These are phyloP conservation scores for Lottia scabra DNA, from an alignment of 2,888 invertebrate genomes.

Conservation along the genomic window DNA sequence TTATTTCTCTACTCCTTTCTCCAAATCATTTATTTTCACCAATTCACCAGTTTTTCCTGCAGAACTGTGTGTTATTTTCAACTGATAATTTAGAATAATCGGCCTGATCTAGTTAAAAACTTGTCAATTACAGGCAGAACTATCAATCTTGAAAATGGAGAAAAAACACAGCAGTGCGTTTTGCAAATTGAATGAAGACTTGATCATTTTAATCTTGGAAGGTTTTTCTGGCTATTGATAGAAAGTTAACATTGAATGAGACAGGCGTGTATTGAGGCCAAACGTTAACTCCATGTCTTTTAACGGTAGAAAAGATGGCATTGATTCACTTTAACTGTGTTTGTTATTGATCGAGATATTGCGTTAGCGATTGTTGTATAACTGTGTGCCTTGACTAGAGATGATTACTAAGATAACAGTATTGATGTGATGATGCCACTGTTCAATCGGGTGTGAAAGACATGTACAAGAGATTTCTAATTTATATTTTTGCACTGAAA, in stretches of 20 bases:
- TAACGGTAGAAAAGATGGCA: neutral
- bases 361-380: conserved; percentile 7
- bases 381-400: conserved; percentile 1
- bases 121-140: no score
- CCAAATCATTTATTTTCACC: no score
- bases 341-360: neutral
- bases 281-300: conserved; percentile 1
- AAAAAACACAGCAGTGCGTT: neutral
- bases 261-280: conserved; percentile 5
- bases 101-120: no score
- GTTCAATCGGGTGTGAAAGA: conserved; percentile 2
- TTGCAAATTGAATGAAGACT: conserved; percentile 3
- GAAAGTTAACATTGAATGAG: conserved; percentile 5
- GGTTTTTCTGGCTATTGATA: neutral
- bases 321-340: conserved; percentile 7
- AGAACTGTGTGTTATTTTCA: no score
- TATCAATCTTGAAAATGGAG: no score
- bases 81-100: no score
- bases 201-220: neutral
- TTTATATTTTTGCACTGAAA: no score
- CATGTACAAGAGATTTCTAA: neutral
- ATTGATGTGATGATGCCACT: neutral
- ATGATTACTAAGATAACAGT: conserved; percentile 4
- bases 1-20: no score
- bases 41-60: no score